Evolutionary conservation across 2,888 invertebrate species (phyloP).

Genomic region (Sinohyriopsis cumingii): DNA sequence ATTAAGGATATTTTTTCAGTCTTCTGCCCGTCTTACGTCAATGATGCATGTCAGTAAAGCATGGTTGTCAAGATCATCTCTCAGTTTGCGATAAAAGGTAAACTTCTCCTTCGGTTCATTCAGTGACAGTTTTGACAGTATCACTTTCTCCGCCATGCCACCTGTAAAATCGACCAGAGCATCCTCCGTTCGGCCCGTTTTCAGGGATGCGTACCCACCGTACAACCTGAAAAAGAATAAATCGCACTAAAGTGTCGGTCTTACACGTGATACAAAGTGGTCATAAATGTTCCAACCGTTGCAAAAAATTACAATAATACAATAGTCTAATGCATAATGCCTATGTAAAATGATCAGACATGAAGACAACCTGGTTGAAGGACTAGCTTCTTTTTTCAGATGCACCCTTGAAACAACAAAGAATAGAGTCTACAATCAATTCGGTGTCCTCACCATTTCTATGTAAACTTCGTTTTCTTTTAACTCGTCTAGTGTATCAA

Average conservation of each 20-base stretch:
- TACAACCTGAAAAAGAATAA: constrained; percentile 69
- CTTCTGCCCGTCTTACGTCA: constrained; percentile 68
- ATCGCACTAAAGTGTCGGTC: background rate
- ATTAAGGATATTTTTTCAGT: too few relatives aligned
- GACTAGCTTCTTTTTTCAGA: too few relatives aligned
- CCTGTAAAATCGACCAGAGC: constrained; percentile 78
- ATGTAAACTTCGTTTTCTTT: too few relatives aligned
- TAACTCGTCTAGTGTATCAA: too few relatives aligned
- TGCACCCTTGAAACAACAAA: too few relatives aligned
- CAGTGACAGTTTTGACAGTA: constrained; percentile 46
- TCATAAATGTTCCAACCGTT: too few relatives aligned
- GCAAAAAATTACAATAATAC: too few relatives aligned
- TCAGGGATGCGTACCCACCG: constrained; percentile 77
- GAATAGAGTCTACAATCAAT: too few relatives aligned
- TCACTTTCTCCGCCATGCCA: constrained; percentile 76
- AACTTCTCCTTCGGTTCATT: constrained; percentile 61
- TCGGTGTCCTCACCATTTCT: too few relatives aligned
- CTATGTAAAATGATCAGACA: too few relatives aligned
- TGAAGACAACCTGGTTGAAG: too few relatives aligned
- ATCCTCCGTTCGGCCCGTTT: constrained; percentile 75
- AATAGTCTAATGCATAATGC: too few relatives aligned
- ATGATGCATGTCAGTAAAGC: constrained; percentile 77
- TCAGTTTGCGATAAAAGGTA: constrained; percentile 74
- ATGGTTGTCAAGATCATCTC: constrained; percentile 74
- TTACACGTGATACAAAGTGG: background rate